Evolutionary conservation across 2,113 vertebrate species (phyloP), one percentile per base, ranked within the genome.

Genomic region (Tinamus guttatus): DNA sequence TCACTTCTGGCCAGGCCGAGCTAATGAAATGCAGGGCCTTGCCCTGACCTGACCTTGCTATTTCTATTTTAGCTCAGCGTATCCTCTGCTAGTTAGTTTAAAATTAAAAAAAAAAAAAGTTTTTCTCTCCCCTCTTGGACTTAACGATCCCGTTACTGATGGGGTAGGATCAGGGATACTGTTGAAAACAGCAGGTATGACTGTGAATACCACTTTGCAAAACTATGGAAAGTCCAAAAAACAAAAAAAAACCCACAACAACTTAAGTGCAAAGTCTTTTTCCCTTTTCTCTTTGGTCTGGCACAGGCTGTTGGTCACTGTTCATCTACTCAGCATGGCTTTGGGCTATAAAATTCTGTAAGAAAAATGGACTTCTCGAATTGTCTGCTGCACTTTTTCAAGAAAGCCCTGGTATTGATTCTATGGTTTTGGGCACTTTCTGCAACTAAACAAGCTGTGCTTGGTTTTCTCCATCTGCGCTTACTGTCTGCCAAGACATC

Each of bases 21-120:
- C 95, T 98, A 98, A 98, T 98, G 97, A 98, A 98, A 98, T 96
- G 96, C 97, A 95, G 91, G 91, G 96, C 96, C 96, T 96, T 97
- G 94, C 93, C 95, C 96, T 96, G 92, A 54, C 96, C 97, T 98
- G 98, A 95, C 97, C 97, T 96, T 95, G 97, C 97, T 98, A 97
- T 98, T 98, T 98, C 97, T 98, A 94, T 97, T 98, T 97, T 97
- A 96, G 97, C 94, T 97, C 96, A 97, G 97, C 95, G 96, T 74
- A 97, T 97, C 97, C 96, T 97, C 97, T 97, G 95, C 96, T 98
- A 97, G 96, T 89, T 95, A 84, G 85, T 92, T 92, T 28, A 91
- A 95, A 97, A n/a, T n/a, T n/a, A 87, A 85, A 90, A 96, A 97
- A 96, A 65, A 38, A 77, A 91, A 65, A 32, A 96, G 89, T 95